phyloP scores from a whole-genome alignment of 2,797 vertebrate genomes.

The Amphiprion clarkii region DNA sequence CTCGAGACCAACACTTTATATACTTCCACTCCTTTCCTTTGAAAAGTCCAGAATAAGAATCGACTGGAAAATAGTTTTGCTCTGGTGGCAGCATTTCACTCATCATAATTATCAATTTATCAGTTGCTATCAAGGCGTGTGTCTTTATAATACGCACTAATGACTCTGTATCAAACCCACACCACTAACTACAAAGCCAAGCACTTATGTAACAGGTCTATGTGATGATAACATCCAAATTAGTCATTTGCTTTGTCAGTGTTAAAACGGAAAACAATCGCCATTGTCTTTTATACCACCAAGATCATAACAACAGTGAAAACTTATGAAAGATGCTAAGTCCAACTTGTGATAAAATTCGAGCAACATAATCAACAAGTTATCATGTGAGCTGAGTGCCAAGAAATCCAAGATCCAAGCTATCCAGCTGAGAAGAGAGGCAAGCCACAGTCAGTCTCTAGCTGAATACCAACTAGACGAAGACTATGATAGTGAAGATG shows the following conservation, averaged over 20 bases:
- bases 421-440: conserved; percentile 20
- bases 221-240: background rate
- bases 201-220: background rate
- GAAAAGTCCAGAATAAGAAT: background rate
- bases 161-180: conserved; percentile 4
- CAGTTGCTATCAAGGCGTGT: no score
- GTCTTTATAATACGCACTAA: background rate
- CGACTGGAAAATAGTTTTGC: background rate
- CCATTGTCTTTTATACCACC: background rate
- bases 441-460: conserved; percentile 7
- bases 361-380: conserved; percentile 43
- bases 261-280: background rate
- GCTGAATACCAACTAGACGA: background rate
- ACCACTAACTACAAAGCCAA: conserved; percentile 3
- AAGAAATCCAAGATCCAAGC: background rate
- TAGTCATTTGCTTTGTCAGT: background rate
- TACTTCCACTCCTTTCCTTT: background rate
- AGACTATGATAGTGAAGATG: background rate
- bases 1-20: background rate
- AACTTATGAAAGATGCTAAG: conserved; percentile 5
- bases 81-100: background rate
- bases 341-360: conserved; percentile 14
- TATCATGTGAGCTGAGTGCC: background rate
- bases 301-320: conserved; percentile 22
- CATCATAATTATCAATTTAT: no score